A percentile compares a stretch with the other conserved stretches of the same genome.
Conservation (phyloP, 2,113 vertebrate species). For the Delphinus delphis region DNA sequence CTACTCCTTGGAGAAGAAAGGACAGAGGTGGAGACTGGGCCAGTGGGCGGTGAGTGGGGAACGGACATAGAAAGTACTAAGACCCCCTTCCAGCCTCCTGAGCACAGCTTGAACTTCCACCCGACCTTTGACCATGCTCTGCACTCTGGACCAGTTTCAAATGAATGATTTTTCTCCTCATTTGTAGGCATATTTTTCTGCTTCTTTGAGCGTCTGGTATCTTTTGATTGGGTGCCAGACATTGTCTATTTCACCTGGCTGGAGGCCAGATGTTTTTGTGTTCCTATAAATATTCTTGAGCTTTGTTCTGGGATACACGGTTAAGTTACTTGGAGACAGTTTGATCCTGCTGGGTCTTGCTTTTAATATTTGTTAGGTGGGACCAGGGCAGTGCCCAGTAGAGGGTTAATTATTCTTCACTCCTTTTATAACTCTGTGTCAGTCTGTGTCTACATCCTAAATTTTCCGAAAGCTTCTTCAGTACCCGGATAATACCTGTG, state of each 20-base stretch:
- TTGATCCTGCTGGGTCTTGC: neutral
- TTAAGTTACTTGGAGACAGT: neutral
- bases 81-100: neutral
- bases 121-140: neutral
- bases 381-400: neutral
- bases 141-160: neutral
- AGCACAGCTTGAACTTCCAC: neutral
- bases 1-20: neutral
- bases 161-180: neutral
- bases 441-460: neutral
- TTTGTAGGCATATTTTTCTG: neutral
- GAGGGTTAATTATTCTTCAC: neutral
- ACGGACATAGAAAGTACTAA: neutral
- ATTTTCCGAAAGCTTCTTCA: neutral
- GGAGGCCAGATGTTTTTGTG: neutral
- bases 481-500: neutral
- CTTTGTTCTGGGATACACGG: neutral
- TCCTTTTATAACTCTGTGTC: neutral
- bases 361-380: neutral
- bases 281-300: neutral
- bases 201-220: neutral
- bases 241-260: neutral
- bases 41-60: neutral
- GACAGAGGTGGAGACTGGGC: neutral
- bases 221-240: neutral